A percentile compares a stretch with the other conserved stretches of the same genome.
Conservation (phyloP, 2,113 vertebrate species). For the Oceanodroma tethys region DNA sequence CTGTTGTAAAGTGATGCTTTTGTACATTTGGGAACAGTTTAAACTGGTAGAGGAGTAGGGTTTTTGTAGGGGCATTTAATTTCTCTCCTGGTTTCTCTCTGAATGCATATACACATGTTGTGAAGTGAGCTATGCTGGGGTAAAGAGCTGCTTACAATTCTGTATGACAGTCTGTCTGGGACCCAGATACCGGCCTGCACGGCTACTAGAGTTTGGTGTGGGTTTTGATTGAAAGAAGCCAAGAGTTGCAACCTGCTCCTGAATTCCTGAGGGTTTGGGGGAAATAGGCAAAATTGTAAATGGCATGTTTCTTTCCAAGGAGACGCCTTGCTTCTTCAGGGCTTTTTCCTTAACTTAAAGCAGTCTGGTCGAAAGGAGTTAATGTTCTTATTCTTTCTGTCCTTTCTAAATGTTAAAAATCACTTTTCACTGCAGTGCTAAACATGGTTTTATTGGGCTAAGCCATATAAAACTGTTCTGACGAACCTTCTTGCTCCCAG, state of each 20-base stretch:
- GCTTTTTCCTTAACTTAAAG: neutral
- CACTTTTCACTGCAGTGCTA: neutral
- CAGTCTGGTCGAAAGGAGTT: neutral
- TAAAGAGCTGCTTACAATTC: neutral
- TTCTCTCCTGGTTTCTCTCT: neutral
- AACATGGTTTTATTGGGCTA: neutral
- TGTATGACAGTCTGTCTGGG: neutral
- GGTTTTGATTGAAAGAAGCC: neutral
- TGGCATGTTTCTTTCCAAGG: neutral
- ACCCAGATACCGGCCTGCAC: neutral
- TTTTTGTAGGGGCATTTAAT: fast-evolving
- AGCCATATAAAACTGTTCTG: neutral
- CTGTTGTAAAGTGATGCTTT: neutral
- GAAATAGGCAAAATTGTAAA: neutral
- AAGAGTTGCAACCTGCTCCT: neutral
- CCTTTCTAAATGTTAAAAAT: neutral
- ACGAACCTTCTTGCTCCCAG: neutral
- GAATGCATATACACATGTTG: neutral
- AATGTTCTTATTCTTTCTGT: neutral
- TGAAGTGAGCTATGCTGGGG: neutral
- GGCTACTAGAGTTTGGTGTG: neutral
- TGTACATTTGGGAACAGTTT: neutral
- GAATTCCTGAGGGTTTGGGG: neutral
- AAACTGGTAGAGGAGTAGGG: neutral
- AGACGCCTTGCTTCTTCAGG: neutral